phyloP scores from a whole-genome alignment of 2,113 vertebrate genomes.

The Pseudorhombus dupliciocellatus region DNA sequence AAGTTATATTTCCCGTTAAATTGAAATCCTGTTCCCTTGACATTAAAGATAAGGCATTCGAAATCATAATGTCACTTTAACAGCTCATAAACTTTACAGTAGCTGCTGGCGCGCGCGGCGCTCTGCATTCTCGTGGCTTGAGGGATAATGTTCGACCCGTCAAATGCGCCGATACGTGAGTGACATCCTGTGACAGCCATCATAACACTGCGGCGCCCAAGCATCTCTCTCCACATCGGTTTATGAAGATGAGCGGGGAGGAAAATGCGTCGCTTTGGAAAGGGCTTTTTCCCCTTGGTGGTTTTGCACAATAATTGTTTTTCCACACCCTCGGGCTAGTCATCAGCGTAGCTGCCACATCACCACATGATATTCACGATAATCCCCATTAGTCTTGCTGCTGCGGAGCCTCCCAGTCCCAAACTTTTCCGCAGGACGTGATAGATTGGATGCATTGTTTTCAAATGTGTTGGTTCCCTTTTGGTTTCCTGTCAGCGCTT shows the following conservation, averaged over 20 bases:
- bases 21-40: conserved; percentile 75
- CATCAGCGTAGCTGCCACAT: conserved; percentile 69
- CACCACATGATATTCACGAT: conserved; percentile 64
- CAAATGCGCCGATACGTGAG: conserved; percentile 63
- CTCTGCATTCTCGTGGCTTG: conserved; percentile 38
- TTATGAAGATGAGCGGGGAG: conserved; percentile 52
- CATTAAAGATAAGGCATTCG: conserved; percentile 70
- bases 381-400: conserved; percentile 61
- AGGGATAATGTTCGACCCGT: conserved; percentile 60
- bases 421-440: conserved; percentile 37
- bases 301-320: conserved; percentile 72
- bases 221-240: conserved; percentile 39
- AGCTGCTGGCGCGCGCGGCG: conserved; percentile 18
- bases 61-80: conserved; percentile 74
- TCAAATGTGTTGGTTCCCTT: conserved; percentile 50
- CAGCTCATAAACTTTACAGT: conserved; percentile 74
- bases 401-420: conserved; percentile 13
- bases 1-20: conserved; percentile 76
- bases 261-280: conserved; percentile 49
- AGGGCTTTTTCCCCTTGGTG: conserved; percentile 57
- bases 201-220: conserved; percentile 49
- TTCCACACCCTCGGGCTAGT: conserved; percentile 69
- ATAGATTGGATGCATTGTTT: conserved; percentile 21
- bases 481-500: conserved; percentile 37
- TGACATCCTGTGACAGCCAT: conserved; percentile 67